phyloP scores from a whole-genome alignment of 1,140 invertebrate genomes.

The Aethina tumida region DNA sequence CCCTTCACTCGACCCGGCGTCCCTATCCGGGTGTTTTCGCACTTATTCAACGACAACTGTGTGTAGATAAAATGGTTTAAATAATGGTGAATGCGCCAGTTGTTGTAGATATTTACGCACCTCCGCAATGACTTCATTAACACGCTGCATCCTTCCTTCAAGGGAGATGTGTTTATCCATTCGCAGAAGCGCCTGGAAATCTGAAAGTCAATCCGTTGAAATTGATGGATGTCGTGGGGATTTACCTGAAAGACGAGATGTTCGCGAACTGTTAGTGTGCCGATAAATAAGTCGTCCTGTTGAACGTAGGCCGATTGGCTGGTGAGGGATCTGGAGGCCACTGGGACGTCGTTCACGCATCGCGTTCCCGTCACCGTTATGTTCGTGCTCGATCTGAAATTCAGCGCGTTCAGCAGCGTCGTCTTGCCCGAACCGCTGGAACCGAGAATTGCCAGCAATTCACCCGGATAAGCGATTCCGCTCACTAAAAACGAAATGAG shows the following conservation, averaged over 20 bases:
- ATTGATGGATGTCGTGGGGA: neutral
- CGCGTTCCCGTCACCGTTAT: conserved; percentile 61
- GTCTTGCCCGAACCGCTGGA: conserved; percentile 94
- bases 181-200: conserved; percentile 68
- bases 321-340: conserved; percentile 56
- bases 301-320: conserved; percentile 88
- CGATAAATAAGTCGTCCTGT: conserved; percentile 91
- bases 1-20: conserved; percentile 78
- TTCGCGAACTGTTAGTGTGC: conserved; percentile 82
- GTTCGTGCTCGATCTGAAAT: conserved; percentile 59
- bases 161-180: conserved; percentile 80
- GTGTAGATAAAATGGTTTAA: neutral
- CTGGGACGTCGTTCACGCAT: conserved; percentile 59
- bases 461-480: conserved; percentile 80
- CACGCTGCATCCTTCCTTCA: conserved; percentile 64
- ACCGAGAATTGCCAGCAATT: conserved; percentile 86
- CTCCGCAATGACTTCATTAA: conserved; percentile 84
- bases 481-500: conserved; percentile 50
- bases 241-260: conserved; percentile 78
- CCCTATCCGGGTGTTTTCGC: conserved; percentile 80
- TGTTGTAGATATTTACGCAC: conserved; percentile 39
- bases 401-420: conserved; percentile 84
- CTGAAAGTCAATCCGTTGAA: neutral
- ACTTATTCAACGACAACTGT: conserved; percentile 75
- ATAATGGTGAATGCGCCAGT: neutral